phyloP scores from a whole-genome alignment of 1,140 invertebrate genomes.

The Cyclina sinensis region DNA sequence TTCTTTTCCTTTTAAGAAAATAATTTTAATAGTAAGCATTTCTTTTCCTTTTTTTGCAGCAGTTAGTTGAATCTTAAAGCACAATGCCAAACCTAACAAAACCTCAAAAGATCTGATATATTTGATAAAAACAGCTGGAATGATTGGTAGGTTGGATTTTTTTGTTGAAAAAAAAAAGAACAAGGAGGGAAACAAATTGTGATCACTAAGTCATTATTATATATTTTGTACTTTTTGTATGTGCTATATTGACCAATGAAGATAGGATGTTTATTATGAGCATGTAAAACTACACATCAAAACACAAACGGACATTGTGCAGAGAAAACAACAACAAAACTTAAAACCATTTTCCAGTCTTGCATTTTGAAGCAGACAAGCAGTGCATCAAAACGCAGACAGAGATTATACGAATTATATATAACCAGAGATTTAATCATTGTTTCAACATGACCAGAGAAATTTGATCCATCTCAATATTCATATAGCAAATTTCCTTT shows the following conservation, averaged over 20 bases:
- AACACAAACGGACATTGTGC: slow-evolving; percentile 22
- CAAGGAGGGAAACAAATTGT: not conserved
- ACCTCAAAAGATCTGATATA: slow-evolving; percentile 28
- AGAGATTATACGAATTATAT: slow-evolving; percentile 26
- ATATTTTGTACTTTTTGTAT: not conserved
- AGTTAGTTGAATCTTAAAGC: not conserved
- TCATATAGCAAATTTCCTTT: slow-evolving; percentile 32
- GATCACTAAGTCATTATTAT: not conserved
- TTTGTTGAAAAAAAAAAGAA: not conserved
- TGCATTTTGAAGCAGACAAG: not conserved
- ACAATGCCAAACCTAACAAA: not conserved
- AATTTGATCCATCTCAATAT: slow-evolving; percentile 8
- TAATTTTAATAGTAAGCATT: no score
- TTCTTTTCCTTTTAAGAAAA: no score
- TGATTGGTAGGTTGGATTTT: not conserved
- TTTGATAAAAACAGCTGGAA: slow-evolving; percentile 10
- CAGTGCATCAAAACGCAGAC: slow-evolving; percentile 33
- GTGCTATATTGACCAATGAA: slow-evolving; percentile 8
- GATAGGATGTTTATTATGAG: not conserved
- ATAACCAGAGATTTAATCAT: slow-evolving; percentile 12
- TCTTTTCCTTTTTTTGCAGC: no score
- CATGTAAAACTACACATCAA: slow-evolving; percentile 12
- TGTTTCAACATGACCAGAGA: slow-evolving; percentile 7
- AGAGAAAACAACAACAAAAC: not conserved
- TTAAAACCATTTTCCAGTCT: not conserved